These are phyloP conservation scores for Bos indicus DNA, from an alignment of 2,113 vertebrate species.

Conservation along the genomic window DNA sequence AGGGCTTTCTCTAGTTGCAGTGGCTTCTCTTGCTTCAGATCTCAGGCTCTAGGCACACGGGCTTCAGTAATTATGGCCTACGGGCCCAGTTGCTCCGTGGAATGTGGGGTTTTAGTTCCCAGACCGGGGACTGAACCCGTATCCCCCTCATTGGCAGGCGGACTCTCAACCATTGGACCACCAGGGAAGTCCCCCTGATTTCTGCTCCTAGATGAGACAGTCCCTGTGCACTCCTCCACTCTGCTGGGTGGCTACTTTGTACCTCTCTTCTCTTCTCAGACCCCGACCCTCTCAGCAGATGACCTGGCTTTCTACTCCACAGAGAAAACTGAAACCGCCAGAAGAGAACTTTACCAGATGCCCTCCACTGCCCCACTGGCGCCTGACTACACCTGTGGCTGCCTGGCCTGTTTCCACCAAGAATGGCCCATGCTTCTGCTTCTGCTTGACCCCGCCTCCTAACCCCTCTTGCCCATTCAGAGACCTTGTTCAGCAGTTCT, in stretches of 20 bases:
- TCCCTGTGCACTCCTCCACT: not conserved
- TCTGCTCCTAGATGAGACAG: not conserved
- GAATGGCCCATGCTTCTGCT: not conserved
- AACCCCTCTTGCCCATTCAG: not conserved
- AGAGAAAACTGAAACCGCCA: not conserved
- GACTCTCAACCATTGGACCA: not conserved
- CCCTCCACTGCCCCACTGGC: not conserved
- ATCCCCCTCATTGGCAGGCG: not conserved
- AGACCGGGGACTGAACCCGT: accelerated
- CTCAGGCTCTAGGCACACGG: not conserved
- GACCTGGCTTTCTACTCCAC: not conserved
- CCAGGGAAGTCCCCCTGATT: not conserved
- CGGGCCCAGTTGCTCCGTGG: not conserved
- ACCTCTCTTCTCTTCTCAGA: not conserved
- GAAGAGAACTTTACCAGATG: not conserved
- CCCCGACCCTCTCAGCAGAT: not conserved
- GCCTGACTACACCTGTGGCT: not conserved
- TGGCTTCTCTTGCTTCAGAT: not conserved
- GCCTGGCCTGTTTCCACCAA: not conserved
- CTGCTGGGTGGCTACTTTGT: not conserved
- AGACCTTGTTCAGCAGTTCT: not conserved
- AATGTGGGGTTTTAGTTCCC: not conserved
- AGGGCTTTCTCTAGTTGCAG: not conserved
- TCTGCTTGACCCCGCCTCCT: not conserved
- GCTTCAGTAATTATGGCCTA: not conserved